phyloP scores from a whole-genome alignment of 2,888 invertebrate genomes.

The Spatulosminthurus flaviceps region DNA sequence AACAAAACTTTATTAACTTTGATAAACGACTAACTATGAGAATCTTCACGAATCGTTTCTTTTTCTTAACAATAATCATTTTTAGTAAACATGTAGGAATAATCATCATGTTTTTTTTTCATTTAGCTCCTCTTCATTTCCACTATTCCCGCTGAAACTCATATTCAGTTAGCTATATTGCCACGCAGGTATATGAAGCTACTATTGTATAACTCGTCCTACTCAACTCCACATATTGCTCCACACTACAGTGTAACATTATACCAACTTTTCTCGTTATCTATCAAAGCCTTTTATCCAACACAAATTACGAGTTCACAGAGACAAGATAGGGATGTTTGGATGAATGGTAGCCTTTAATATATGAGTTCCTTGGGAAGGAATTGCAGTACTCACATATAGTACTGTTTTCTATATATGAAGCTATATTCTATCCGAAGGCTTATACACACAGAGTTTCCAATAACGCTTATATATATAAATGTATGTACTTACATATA shows the following conservation, averaged over 20 bases:
- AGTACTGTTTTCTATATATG: neutral
- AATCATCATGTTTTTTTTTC: neutral
- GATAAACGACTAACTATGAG: slow-evolving; percentile 13
- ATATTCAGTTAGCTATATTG: too few relatives aligned
- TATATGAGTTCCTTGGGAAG: neutral
- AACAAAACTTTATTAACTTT: neutral
- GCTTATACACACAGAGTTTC: too few relatives aligned
- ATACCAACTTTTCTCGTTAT: neutral
- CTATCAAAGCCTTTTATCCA: neutral
- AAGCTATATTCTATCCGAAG: too few relatives aligned
- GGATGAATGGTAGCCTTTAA: slow-evolving; percentile 43
- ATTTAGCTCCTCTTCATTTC: slow-evolving; percentile 4
- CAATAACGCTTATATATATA: too few relatives aligned
- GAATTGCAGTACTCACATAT: neutral
- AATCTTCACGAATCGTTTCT: slow-evolving; percentile 9
- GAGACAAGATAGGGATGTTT: slow-evolving; percentile 38
- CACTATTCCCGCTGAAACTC: too few relatives aligned
- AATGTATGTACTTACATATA: too few relatives aligned
- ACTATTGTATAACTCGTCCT: neutral
- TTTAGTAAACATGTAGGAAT: too few relatives aligned
- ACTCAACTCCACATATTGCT: neutral
- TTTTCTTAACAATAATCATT: slow-evolving; percentile 2
- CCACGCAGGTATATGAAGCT: too few relatives aligned
- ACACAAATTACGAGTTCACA: slow-evolving; percentile 15
- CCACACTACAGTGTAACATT: neutral